Base-by-base conservation (phyloP, 2,888 invertebrate species). In the Euproctis similis region DNA sequence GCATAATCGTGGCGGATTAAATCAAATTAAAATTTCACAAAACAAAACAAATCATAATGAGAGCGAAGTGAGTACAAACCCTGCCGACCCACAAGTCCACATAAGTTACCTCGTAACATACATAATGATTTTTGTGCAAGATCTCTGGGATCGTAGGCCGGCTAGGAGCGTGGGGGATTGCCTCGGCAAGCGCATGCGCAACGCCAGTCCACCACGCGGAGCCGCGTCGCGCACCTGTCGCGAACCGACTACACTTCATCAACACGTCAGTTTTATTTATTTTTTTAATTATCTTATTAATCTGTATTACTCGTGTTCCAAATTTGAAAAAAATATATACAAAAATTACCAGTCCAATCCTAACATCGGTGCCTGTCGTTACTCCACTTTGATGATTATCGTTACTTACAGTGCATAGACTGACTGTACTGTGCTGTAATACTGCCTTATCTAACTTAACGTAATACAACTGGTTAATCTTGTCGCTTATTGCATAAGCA, bases 201-300 rank as follows among this genome's bases (percentile, higher is more conserved):
- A 16, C 39, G 58, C 47, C 78, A 78, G 80, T 78, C 57, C 50
- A 66, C 57, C 56, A 68, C 77, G 74, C 75, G 72, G 46, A 60
- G 64, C 56, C 76, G 78, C 67, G 68, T 59, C 75, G 78, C 75
- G 73, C 67, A 69, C 60, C 60, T 59, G 65, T 63, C 69, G 66
- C 71, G 65, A 61, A 24, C 45, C 53, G 43, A 39, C 46, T 39
- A 36, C 41, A 35, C 34, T 40, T 31, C 30, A 43, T 31, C 34
- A 47, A 42, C 39, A 45, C 36, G 57, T 62, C 50, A 55, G 61
- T 60, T 49, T 31, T 23, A 27, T 8, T 27, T 18, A 35, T 45
- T 37, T 42, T 41, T 34, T 39, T 33, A 29, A 31, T 40, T 27
- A 36, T 32, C 18, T 23, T 24, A 20, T 8, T 12, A 10, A 23